These are phyloP conservation scores for Anastatus disparis DNA, from an alignment of 1,140 invertebrate genomes.

Conservation along the genomic window DNA sequence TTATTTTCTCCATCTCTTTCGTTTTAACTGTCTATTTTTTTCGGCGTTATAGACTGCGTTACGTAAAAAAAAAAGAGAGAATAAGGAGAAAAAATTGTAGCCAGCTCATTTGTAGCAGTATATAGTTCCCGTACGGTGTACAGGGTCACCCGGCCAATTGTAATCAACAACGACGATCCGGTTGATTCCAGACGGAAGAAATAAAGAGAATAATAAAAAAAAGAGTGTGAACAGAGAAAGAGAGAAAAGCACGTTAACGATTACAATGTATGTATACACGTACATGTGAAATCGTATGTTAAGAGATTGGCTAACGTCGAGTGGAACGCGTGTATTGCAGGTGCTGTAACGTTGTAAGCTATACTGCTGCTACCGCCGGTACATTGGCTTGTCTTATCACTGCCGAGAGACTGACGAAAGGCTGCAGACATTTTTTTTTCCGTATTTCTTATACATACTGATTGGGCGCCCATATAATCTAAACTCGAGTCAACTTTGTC, in stretches of 20 bases:
- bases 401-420: no score
- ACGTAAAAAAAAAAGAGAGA: constrained; percentile 21
- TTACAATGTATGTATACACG: not conserved
- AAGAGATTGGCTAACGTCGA: not conserved
- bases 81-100: no score
- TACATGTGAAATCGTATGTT: not conserved
- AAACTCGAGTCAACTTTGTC: no score
- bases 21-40: no score
- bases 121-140: not conserved
- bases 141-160: constrained; percentile 2
- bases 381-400: no score
- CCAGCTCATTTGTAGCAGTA: not conserved
- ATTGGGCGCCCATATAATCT: no score
- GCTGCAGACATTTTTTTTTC: no score
- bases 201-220: constrained; percentile 13
- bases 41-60: not conserved
- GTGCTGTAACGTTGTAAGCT: no score
- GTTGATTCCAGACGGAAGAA: not conserved
- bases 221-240: not conserved
- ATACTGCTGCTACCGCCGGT: no score
- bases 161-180: not conserved
- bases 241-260: not conserved
- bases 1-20: no score
- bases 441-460: no score
- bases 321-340: no score